Evolutionary conservation across 2,797 vertebrate genomes (phyloP).

Genomic region (Mus caroli): DNA sequence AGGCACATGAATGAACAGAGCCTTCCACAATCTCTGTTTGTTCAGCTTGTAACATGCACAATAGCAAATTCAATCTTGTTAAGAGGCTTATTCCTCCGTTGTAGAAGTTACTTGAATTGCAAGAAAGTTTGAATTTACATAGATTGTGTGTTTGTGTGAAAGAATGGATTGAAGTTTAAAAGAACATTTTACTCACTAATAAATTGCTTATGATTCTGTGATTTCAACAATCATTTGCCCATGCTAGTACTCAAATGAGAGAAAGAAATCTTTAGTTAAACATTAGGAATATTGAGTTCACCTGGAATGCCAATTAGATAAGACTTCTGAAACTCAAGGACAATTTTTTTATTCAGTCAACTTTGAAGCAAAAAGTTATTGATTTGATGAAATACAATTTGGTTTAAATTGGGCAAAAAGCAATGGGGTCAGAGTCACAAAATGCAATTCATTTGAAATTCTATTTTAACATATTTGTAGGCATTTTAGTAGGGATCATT

Average conservation of each 20-base stretch:
- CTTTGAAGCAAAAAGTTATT: constrained; percentile 60
- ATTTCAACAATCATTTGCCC: constrained; percentile 78
- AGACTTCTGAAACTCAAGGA: constrained; percentile 43
- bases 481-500: constrained; percentile 4
- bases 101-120: constrained; percentile 86
- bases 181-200: constrained; percentile 71
- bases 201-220: constrained; percentile 79
- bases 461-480: constrained; percentile 13
- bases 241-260: constrained; percentile 76
- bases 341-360: constrained; percentile 51
- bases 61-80: constrained; percentile 90
- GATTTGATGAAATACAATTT: constrained; percentile 62
- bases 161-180: constrained; percentile 75
- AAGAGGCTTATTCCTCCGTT: constrained; percentile 89
- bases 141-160: constrained; percentile 58
- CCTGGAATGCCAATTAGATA: constrained; percentile 62
- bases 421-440: background rate
- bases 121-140: constrained; percentile 86
- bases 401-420: constrained; percentile 45
- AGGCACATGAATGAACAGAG: constrained; percentile 88
- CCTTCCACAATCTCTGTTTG: constrained; percentile 91
- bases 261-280: constrained; percentile 44
- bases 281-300: constrained; percentile 63
- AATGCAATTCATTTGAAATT: constrained; percentile 54
- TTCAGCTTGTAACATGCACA: constrained; percentile 91